These are phyloP conservation scores for Poeciliopsis retropinna DNA, from an alignment of 2,113 vertebrate species.

Conservation along the genomic window DNA sequence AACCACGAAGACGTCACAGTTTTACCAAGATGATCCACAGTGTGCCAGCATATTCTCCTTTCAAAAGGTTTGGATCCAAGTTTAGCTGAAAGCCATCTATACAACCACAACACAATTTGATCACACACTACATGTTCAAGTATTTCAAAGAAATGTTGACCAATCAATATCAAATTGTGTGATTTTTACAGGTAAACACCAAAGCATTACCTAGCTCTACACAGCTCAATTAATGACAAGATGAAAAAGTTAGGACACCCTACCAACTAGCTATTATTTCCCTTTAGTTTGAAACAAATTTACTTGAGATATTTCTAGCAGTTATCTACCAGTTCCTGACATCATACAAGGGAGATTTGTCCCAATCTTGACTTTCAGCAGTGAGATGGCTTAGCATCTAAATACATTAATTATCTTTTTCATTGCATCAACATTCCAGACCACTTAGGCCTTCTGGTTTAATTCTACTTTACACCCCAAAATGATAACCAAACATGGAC, in stretches of 20 bases:
- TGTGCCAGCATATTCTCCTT: neutral
- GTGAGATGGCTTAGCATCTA: neutral
- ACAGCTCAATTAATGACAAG: too few species aligned
- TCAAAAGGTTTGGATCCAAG: neutral
- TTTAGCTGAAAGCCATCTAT: neutral
- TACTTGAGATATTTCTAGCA: too few species aligned
- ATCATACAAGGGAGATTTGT: neutral
- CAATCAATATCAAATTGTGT: neutral
- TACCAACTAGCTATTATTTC: too few species aligned
- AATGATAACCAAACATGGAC: too few species aligned
- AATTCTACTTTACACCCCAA: too few species aligned
- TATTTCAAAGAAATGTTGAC: neutral
- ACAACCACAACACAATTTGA: neutral
- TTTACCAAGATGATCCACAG: constrained; percentile 24
- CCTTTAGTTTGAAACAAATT: too few species aligned
- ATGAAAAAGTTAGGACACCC: too few species aligned
- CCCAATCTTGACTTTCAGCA: neutral
- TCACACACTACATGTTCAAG: neutral
- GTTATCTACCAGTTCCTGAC: neutral
- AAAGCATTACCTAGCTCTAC: too few species aligned
- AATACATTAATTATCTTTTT: too few species aligned
- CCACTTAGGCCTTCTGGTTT: too few species aligned
- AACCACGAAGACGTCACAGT: constrained; percentile 26
- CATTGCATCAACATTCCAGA: too few species aligned
- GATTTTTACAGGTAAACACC: too few species aligned